Conservation (phyloP, 1,140 invertebrate genomes). For the Bombus consobrinus region DNA sequence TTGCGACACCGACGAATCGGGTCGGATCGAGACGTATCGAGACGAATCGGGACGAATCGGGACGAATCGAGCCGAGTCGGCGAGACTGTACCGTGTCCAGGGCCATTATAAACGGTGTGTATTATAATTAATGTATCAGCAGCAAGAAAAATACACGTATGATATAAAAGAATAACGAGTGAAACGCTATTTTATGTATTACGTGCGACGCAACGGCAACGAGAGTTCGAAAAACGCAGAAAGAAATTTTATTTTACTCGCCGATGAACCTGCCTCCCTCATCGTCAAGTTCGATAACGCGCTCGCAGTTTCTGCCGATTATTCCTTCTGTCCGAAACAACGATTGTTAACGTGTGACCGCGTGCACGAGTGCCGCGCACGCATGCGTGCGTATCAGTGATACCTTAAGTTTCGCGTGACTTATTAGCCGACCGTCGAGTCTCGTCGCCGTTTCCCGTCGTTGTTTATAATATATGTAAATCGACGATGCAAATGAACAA, state of each 20-base stretch:
- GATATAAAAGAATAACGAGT: slow-evolving; percentile 28
- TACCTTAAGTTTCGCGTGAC: not conserved
- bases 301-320: not conserved
- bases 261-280: not conserved
- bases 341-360: not conserved
- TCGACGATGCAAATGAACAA: not conserved
- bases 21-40: not conserved
- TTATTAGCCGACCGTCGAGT: slow-evolving; percentile 5
- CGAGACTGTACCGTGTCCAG: slow-evolving; percentile 50
- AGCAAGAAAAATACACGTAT: slow-evolving; percentile 52
- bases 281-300: not conserved
- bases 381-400: not conserved
- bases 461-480: slow-evolving; percentile 6
- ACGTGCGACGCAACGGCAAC: slow-evolving; percentile 28
- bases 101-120: slow-evolving; percentile 69
- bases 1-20: slow-evolving; percentile 1
- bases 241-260: not conserved
- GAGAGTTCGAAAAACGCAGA: slow-evolving; percentile 7
- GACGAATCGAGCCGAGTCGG: slow-evolving; percentile 15
- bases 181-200: slow-evolving; percentile 44
- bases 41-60: not conserved
- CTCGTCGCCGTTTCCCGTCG: slow-evolving; percentile 38
- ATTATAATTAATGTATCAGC: slow-evolving; percentile 70
- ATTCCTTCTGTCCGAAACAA: slow-evolving; percentile 8
- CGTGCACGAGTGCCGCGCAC: not conserved